These are phyloP conservation scores for Gopherus flavomarginatus DNA, from an alignment of 2,113 vertebrate species.

Conservation along the genomic window DNA sequence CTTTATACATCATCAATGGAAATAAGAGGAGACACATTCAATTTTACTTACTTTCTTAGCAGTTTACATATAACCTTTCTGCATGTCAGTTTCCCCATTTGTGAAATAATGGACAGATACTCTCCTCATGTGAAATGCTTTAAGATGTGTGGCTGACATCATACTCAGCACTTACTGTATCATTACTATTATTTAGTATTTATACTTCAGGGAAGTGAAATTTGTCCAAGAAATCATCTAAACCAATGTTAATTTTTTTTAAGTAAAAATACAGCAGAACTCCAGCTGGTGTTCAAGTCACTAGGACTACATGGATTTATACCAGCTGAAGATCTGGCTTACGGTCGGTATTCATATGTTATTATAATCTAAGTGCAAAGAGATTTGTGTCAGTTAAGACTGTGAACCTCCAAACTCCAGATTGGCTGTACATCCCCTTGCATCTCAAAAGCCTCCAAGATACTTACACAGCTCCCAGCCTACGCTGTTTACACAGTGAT, in stretches of 20 bases:
- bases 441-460: background rate
- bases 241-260: background rate
- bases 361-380: background rate
- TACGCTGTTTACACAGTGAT: background rate
- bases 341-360: rapidly evolving
- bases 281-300: background rate
- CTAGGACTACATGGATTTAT: background rate
- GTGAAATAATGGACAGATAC: background rate
- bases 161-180: background rate
- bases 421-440: background rate
- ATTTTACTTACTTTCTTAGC: background rate
- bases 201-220: background rate
- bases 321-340: background rate
- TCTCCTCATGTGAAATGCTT: background rate
- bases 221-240: background rate
- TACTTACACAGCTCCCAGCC: background rate
- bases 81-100: background rate
- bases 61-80: background rate
- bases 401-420: rapidly evolving
- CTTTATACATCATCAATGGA: background rate
- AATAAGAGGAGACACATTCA: background rate
- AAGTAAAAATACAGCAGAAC: background rate
- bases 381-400: background rate
- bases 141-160: background rate
- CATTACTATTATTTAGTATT: background rate